phyloP scores from a whole-genome alignment of 2,888 invertebrate genomes.

The Andricus curvator region DNA sequence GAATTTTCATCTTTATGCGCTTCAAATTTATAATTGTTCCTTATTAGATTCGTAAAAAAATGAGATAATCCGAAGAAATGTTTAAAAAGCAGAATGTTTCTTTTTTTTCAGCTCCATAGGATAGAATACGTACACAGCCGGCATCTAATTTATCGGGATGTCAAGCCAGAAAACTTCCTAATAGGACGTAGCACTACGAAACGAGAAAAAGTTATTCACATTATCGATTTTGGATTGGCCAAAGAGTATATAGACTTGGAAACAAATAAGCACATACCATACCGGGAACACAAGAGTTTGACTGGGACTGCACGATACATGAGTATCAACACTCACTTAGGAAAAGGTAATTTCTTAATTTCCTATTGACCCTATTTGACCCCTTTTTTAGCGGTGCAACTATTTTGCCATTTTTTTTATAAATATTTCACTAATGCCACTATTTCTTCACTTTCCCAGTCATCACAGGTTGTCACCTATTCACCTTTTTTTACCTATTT shows the following conservation, averaged over 20 bases:
- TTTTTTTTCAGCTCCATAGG: slow-evolving; percentile 90
- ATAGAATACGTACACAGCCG: slow-evolving; percentile 99
- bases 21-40: too few species aligned
- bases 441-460: too few species aligned
- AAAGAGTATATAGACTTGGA: slow-evolving; percentile 99
- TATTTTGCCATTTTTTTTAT: too few species aligned
- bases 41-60: too few species aligned
- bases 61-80: too few species aligned
- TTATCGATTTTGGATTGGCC: slow-evolving; percentile 99
- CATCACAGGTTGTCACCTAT: too few species aligned
- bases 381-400: too few species aligned
- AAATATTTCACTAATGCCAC: too few species aligned
- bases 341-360: slow-evolving; percentile 85
- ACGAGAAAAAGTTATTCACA: slow-evolving; percentile 99
- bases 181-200: slow-evolving; percentile 98
- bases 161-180: slow-evolving; percentile 99
- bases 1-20: too few species aligned
- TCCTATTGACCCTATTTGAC: too few species aligned
- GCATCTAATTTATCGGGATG: slow-evolving; percentile 99
- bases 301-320: slow-evolving; percentile 99
- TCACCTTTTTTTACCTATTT: too few species aligned
- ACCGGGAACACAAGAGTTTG: slow-evolving; percentile 99
- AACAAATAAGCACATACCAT: slow-evolving; percentile 99
- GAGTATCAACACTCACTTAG: slow-evolving; percentile 99
- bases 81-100: neutral